Conservation (phyloP, 2,888 invertebrate genomes). For the Agrochola lychnidis region DNA sequence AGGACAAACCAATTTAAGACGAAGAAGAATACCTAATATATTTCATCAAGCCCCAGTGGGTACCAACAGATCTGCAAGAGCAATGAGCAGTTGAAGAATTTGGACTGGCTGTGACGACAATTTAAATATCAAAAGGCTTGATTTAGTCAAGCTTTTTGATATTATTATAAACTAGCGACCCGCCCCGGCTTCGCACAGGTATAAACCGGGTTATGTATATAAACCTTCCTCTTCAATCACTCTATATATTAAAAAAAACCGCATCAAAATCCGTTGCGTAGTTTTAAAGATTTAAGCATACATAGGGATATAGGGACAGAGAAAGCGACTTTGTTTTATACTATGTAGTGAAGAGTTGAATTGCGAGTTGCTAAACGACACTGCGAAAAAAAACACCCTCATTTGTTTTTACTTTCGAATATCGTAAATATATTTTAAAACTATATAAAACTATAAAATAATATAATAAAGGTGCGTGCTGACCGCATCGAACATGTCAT, state of each 20-base stretch:
- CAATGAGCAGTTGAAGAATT: background rate
- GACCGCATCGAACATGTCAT: constrained; percentile 37
- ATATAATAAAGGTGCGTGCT: no score
- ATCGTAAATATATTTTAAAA: background rate
- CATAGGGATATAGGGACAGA: no score
- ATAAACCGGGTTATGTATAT: no score
- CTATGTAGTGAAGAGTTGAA: background rate
- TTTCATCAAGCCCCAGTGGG: background rate
- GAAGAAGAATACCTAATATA: background rate
- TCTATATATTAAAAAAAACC: no score
- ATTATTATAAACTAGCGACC: background rate
- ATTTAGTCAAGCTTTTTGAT: no score
- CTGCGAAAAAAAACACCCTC: background rate
- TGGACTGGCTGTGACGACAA: background rate
- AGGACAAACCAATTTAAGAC: background rate
- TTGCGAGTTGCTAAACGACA: background rate
- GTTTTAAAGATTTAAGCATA: no score
- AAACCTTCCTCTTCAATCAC: no score
- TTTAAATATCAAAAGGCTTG: background rate
- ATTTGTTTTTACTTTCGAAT: background rate
- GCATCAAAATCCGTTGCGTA: no score
- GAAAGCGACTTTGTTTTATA: no score
- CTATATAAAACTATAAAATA: no score
- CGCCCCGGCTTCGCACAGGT: no score
- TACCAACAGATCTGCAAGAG: background rate